These are phyloP conservation scores for Drosophila santomea DNA, from an alignment of 1,140 invertebrate genomes.

Conservation along the genomic window DNA sequence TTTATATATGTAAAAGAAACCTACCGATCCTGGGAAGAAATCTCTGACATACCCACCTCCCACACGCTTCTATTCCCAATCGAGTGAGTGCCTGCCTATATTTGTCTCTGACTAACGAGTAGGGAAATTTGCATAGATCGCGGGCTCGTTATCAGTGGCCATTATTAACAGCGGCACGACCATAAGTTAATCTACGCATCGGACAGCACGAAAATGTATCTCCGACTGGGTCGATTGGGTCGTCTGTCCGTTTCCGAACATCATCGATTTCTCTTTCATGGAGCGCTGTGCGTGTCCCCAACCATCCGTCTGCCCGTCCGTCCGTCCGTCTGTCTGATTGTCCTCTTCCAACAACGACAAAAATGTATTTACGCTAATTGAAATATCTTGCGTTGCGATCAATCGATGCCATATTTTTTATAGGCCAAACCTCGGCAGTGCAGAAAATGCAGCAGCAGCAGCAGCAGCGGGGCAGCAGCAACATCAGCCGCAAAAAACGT, in stretches of 20 bases:
- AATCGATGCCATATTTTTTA: slow-evolving; percentile 83
- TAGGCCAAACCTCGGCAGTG: slow-evolving; percentile 60
- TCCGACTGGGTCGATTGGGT: slow-evolving; percentile 25
- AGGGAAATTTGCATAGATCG: slow-evolving; percentile 47
- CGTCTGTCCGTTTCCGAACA: slow-evolving; percentile 47
- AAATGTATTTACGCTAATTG: slow-evolving; percentile 84
- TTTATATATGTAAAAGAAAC: slow-evolving; percentile 16
- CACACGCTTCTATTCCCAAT: slow-evolving; percentile 2
- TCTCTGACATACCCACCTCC: slow-evolving; percentile 3
- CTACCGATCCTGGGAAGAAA: slow-evolving; percentile 33
- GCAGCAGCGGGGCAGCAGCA: slow-evolving; percentile 28
- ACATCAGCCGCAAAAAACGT: slow-evolving; percentile 25
- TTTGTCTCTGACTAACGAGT: slow-evolving; percentile 51
- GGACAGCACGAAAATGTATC: slow-evolving; percentile 36
- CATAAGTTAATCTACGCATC: slow-evolving; percentile 55
- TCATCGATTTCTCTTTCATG: slow-evolving; percentile 73
- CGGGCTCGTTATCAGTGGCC: slow-evolving; percentile 37
- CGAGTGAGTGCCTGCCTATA: slow-evolving; percentile 26
- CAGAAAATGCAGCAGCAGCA: slow-evolving; percentile 15
- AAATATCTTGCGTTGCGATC: slow-evolving; percentile 82
- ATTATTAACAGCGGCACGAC: slow-evolving; percentile 39
- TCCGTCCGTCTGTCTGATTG: slow-evolving; percentile 26
- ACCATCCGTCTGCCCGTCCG: background rate
- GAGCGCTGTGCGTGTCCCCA: slow-evolving; percentile 42
- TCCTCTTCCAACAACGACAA: slow-evolving; percentile 63